phyloP scores from a whole-genome alignment of 2,113 vertebrate genomes.

The Neotoma lepida region DNA sequence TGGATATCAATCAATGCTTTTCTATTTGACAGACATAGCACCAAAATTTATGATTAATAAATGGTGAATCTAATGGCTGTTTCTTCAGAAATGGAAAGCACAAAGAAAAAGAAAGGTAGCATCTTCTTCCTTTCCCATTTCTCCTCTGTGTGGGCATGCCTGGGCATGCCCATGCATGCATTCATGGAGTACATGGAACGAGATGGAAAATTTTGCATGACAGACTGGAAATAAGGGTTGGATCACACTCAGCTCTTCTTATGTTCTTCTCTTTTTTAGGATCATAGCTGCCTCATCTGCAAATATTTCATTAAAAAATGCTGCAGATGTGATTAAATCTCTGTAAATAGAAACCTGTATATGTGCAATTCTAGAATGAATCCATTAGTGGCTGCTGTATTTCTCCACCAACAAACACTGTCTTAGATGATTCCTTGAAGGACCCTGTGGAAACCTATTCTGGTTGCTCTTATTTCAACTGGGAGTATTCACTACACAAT shows the following conservation, averaged over 20 bases:
- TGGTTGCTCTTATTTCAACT: neutral
- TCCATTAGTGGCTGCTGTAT: neutral
- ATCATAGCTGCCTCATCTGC: neutral
- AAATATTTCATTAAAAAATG: neutral
- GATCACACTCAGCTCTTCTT: neutral
- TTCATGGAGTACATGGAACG: neutral
- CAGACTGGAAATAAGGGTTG: neutral
- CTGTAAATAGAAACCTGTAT: neutral
- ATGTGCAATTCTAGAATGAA: conserved; percentile 9
- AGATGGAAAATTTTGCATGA: neutral
- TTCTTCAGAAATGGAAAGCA: conserved; percentile 54
- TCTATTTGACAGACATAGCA: conserved; percentile 60
- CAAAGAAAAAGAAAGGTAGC: neutral
- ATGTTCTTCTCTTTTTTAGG: neutral
- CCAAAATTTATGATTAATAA: conserved; percentile 68
- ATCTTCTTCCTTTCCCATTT: neutral
- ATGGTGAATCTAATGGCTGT: conserved; percentile 56
- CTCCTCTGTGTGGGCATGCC: neutral
- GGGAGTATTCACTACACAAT: neutral
- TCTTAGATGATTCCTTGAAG: neutral
- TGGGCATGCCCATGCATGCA: too few relatives aligned
- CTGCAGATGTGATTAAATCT: conserved; percentile 3
- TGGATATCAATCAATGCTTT: conserved; percentile 77
- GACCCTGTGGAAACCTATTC: neutral
- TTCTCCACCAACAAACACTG: neutral